Evolutionary conservation across 1,140 invertebrate species (phyloP).

Genomic region (Cyclina sinensis): DNA sequence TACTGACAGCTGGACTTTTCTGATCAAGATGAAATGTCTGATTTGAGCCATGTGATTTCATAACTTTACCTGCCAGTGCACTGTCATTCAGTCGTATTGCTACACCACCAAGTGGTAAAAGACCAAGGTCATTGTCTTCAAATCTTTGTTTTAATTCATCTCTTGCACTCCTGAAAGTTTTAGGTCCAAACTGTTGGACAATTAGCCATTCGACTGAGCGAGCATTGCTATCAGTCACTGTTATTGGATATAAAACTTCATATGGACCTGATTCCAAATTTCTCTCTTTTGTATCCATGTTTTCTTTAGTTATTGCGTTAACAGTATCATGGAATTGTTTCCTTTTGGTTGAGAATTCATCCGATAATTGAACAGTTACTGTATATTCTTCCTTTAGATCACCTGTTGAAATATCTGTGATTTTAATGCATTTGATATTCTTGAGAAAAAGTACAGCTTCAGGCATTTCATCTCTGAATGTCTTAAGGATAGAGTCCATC

Average conservation of each 20-base stretch:
- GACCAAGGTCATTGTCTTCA: not conserved
- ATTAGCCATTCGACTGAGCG: not conserved
- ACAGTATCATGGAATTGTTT: not conserved
- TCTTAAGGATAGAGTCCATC: conserved; percentile 9
- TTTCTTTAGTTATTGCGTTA: not conserved
- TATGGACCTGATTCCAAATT: not conserved
- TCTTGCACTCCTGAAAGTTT: not conserved
- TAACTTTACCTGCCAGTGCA: not conserved
- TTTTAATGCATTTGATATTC: not conserved
- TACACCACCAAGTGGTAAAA: conserved; percentile 1
- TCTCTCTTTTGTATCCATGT: not conserved
- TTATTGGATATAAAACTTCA: conserved; percentile 12
- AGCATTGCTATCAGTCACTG: not conserved
- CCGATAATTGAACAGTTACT: not conserved
- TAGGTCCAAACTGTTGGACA: conserved; percentile 51
- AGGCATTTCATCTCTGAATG: not conserved
- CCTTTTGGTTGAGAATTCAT: not conserved
- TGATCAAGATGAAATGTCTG: not conserved
- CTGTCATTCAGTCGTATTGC: conserved; percentile 11
- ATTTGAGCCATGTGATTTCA: not conserved
- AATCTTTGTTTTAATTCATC: not conserved
- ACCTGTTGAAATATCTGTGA: not conserved
- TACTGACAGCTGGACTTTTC: not conserved
- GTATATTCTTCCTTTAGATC: not conserved
- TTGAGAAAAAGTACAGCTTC: not conserved